Evolutionary conservation across 2,888 invertebrate species (phyloP).

Genomic region (Drosophila picticornis): DNA sequence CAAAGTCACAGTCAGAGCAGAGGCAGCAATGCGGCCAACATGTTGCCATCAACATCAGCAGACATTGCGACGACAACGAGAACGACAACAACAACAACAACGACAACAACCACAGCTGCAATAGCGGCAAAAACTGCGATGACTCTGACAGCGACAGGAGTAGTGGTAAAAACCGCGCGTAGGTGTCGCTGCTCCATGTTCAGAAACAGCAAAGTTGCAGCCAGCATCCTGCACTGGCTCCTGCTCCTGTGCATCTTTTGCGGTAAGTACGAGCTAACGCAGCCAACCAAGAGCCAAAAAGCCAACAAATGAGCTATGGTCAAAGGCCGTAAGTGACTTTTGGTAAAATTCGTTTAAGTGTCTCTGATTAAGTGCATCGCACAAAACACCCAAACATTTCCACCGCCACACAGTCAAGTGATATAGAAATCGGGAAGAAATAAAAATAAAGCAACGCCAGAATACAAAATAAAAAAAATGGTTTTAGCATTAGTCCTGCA

Average conservation of each 20-base stretch:
- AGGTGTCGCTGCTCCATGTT: conserved; percentile 53
- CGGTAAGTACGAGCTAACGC: conserved; percentile 58
- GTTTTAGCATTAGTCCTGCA: conserved; percentile 50
- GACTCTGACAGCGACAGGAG: conserved; percentile 23
- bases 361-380: conserved; percentile 67
- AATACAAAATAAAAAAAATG: conserved; percentile 9
- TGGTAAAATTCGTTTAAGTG: conserved; percentile 72
- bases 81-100: conserved; percentile 33
- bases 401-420: conserved; percentile 44
- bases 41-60: conserved; percentile 59
- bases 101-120: conserved; percentile 36
- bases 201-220: conserved; percentile 28
- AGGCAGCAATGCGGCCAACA: conserved; percentile 52
- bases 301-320: conserved; percentile 60
- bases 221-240: conserved; percentile 52
- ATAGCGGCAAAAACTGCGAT: conserved; percentile 5
- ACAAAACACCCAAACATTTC: conserved; percentile 31
- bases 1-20: conserved; percentile 46
- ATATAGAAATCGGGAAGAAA: conserved; percentile 39
- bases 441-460: not conserved
- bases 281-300: conserved; percentile 15
- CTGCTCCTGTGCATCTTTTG: conserved; percentile 58
- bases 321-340: conserved; percentile 67
- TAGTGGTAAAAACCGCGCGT: conserved; percentile 45
- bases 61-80: conserved; percentile 43